Percentiles rank a stretch among this genome's conserved stretches.
These are phyloP conservation scores for Mimachlamys varia DNA, from an alignment of 2,888 invertebrate species.

Conservation along the genomic window DNA sequence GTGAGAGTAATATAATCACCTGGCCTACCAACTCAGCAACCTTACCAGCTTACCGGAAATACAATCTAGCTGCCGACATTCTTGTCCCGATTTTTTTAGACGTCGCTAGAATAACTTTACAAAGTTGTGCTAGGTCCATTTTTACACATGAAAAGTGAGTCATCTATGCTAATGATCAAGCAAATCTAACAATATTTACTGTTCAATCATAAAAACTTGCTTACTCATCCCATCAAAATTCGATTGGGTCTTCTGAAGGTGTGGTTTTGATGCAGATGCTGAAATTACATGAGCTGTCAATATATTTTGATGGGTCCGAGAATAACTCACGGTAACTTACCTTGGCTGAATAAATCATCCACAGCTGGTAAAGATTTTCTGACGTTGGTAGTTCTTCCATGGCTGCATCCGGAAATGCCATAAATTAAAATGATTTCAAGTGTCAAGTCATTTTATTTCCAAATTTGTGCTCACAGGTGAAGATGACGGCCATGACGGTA, in stretches of 20 bases:
- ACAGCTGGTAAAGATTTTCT: slow-evolving; percentile 70
- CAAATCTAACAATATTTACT: background rate
- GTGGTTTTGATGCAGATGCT: slow-evolving; percentile 35
- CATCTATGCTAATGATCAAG: background rate
- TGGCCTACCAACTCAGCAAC: no score
- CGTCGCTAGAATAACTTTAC: background rate
- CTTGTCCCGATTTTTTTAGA: background rate
- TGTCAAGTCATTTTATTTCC: slow-evolving; percentile 30
- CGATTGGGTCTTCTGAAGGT: background rate
- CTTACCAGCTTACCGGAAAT: background rate
- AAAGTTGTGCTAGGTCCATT: background rate
- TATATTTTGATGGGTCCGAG: background rate
- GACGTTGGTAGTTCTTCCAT: slow-evolving; percentile 66
- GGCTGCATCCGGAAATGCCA: background rate
- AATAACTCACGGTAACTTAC: slow-evolving; percentile 51
- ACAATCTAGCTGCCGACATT: background rate
- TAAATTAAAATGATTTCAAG: slow-evolving; percentile 4
- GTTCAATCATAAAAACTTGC: background rate
- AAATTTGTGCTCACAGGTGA: slow-evolving; percentile 28
- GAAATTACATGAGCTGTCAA: background rate
- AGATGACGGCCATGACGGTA: slow-evolving; percentile 30
- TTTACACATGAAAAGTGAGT: background rate
- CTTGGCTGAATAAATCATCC: slow-evolving; percentile 72
- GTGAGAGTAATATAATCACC: no score
- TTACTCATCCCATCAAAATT: background rate